A percentile compares a stretch with the other conserved stretches of the same genome.
These are phyloP conservation scores for Xestia xanthographa DNA, from an alignment of 2,888 invertebrate genomes.

Conservation along the genomic window DNA sequence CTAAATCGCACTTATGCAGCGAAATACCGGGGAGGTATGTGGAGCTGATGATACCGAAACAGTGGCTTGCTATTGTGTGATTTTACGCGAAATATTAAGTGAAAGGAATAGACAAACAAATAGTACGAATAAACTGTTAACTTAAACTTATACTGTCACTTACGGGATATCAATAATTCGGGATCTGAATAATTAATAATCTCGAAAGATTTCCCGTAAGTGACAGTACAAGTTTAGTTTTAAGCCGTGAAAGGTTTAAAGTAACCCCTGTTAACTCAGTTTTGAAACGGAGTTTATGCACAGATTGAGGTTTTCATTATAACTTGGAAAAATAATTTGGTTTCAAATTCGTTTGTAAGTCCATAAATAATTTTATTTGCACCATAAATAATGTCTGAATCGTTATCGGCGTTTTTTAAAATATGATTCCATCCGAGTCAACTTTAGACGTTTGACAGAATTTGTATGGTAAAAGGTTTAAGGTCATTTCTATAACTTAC, in stretches of 20 bases:
- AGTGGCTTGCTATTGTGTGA: neutral
- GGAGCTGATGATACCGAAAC: slow-evolving; percentile 69
- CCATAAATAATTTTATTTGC: neutral
- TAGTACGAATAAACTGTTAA: neutral
- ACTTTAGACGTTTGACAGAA: neutral
- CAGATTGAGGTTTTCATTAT: neutral
- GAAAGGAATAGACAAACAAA: neutral
- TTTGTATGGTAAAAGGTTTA: no score
- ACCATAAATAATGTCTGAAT: neutral
- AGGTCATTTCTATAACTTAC: no score
- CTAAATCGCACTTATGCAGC: slow-evolving; percentile 87
- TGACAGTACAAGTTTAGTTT: no score
- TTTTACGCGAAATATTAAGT: neutral
- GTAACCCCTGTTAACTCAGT: neutral
- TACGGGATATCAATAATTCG: no score
- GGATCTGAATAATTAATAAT: no score
- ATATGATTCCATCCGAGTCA: neutral
- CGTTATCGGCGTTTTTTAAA: neutral
- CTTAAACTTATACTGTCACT: no score
- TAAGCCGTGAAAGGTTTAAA: no score
- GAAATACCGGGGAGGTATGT: slow-evolving; percentile 59
- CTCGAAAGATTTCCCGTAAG: no score
- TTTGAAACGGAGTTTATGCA: neutral
- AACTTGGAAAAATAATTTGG: neutral
- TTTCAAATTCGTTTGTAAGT: neutral